These are phyloP conservation scores for Oxyruncus cristatus DNA, from an alignment of 2,113 vertebrate genomes.

Conservation along the genomic window DNA sequence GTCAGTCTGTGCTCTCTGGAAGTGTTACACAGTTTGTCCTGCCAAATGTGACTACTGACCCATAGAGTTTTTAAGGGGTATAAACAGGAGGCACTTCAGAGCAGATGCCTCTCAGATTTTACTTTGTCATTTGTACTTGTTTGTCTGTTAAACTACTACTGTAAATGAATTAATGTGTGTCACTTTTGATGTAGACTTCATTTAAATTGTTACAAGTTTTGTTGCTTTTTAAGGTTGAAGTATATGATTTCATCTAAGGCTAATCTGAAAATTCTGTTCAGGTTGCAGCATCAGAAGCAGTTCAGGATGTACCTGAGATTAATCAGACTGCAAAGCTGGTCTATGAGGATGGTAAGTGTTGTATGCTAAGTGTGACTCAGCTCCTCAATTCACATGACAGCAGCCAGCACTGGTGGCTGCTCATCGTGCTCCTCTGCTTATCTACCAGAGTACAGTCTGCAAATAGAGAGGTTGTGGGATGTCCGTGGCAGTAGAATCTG, in stretches of 20 bases:
- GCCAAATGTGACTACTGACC: neutral
- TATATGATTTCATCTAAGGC: neutral
- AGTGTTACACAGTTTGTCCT: neutral
- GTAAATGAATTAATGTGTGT: neutral
- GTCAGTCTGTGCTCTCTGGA: neutral
- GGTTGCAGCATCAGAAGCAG: constrained; percentile 80
- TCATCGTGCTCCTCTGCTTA: neutral
- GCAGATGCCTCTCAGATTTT: neutral
- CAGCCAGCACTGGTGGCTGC: neutral
- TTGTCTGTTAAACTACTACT: neutral
- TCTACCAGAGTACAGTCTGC: neutral
- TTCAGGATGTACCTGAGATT: constrained; percentile 67
- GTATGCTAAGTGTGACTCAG: neutral
- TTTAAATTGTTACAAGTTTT: neutral
- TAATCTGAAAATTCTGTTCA: constrained; percentile 64
- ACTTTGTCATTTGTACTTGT: neutral
- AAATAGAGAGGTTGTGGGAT: neutral
- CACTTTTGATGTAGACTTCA: neutral
- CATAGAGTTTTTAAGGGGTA: neutral
- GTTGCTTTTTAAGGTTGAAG: neutral
- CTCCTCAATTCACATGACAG: neutral
- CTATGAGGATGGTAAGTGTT: constrained; percentile 91
- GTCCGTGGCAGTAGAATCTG: neutral
- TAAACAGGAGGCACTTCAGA: neutral
- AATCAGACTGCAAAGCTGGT: constrained; percentile 89